Evolutionary conservation across 2,113 vertebrate genomes (phyloP).

Genomic region (Spermophilus dauricus): DNA sequence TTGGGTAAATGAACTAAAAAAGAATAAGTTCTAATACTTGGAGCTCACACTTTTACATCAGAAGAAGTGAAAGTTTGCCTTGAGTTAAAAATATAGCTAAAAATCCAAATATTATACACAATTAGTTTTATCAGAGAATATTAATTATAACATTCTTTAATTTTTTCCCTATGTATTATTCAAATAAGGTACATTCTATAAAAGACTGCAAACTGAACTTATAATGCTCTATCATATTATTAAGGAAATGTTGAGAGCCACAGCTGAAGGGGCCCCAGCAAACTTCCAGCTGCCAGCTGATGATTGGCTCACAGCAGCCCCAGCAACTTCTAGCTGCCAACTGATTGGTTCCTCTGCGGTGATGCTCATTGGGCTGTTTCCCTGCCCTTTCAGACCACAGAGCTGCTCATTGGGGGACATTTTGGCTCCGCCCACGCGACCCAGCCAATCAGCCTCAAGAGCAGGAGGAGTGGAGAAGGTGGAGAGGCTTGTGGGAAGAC

Average conservation of each 20-base stretch:
- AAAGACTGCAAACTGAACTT: conserved; percentile 6
- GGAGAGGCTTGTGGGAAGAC: too few relatives aligned
- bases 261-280: too few relatives aligned
- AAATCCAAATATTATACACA: neutral
- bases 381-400: too few relatives aligned
- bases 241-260: neutral
- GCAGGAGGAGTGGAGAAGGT: too few relatives aligned
- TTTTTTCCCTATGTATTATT: conserved; percentile 12
- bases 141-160: conserved; percentile 26
- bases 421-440: too few relatives aligned
- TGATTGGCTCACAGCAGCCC: too few relatives aligned
- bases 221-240: conserved; percentile 19
- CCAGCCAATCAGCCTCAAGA: too few relatives aligned
- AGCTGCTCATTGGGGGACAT: too few relatives aligned
- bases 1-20: neutral
- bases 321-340: too few relatives aligned
- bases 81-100: conserved; percentile 22
- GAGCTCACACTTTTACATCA: neutral
- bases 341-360: too few relatives aligned
- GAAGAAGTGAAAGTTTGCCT: conserved; percentile 13
- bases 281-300: too few relatives aligned
- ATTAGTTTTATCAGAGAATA: conserved; percentile 48
- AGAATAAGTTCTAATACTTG: conserved; percentile 8
- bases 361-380: too few relatives aligned
- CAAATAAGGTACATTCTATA: conserved; percentile 25